Conservation (phyloP, 1,140 invertebrate genomes). For the Batillaria attramentaria region DNA sequence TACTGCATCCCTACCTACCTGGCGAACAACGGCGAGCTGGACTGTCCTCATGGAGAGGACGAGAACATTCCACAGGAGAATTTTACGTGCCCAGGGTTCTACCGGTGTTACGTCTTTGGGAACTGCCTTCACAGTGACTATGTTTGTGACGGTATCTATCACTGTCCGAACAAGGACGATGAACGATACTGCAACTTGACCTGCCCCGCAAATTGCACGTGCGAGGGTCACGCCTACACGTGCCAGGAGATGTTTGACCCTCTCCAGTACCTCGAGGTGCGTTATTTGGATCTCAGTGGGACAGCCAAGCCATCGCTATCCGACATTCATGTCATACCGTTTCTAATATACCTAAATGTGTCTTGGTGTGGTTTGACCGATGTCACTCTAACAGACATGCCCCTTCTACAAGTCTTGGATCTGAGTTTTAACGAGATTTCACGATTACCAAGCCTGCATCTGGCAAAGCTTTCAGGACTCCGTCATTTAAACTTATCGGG, state of each 20-base stretch:
- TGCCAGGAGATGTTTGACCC: constrained; percentile 16
- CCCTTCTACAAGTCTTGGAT: constrained; percentile 22
- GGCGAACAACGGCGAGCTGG: constrained; percentile 32
- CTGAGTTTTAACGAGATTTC: constrained; percentile 22
- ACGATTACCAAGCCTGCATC: constrained; percentile 4
- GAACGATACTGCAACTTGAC: constrained; percentile 29
- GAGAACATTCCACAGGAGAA: constrained; percentile 7
- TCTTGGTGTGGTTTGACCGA: constrained; percentile 1
- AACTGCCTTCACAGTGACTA: constrained; percentile 32
- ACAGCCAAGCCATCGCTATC: not conserved
- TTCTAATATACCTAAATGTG: constrained; percentile 28
- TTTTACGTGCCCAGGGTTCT: constrained; percentile 22
- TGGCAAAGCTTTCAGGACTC: constrained; percentile 15
- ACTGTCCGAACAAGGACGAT: constrained; percentile 38
- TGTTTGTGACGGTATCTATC: constrained; percentile 31
- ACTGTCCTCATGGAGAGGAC: constrained; percentile 33
- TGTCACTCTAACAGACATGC: not conserved
- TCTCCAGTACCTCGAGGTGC: not conserved
- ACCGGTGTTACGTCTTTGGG: constrained; percentile 21
- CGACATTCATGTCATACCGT: not conserved
- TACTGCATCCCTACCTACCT: constrained; percentile 32
- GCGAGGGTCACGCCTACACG: constrained; percentile 30
- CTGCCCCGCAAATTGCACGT: constrained; percentile 29
- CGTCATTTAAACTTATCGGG: constrained; percentile 29
- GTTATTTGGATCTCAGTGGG: constrained; percentile 22